Conservation (phyloP, 2,113 vertebrate species). For the Eonycteris spelaea region DNA sequence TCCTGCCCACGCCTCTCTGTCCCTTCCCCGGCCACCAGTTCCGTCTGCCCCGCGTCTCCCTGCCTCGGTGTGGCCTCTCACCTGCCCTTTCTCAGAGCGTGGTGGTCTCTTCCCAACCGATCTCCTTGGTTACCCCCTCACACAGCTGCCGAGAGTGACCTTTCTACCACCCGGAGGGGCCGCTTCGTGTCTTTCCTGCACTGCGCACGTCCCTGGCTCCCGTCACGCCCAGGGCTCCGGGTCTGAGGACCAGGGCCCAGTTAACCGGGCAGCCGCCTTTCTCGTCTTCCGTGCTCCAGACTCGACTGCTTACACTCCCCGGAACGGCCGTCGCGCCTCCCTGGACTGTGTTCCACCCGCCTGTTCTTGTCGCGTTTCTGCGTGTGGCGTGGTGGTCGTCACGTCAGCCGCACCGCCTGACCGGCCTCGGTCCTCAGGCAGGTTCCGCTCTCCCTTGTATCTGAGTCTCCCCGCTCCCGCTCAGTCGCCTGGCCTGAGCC, state of each 20-base stretch:
- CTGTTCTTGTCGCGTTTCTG: no score
- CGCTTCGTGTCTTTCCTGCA: rapidly evolving
- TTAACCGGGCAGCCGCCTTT: not conserved
- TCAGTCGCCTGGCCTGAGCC: not conserved
- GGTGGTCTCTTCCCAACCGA: not conserved
- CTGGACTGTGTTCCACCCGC: no score
- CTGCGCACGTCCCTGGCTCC: not conserved
- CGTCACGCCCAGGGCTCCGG: not conserved
- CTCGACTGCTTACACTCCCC: not conserved
- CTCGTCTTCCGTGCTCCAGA: not conserved
- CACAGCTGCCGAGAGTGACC: not conserved
- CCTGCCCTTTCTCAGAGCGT: not conserved
- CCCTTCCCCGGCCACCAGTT: not conserved
- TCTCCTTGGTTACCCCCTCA: not conserved
- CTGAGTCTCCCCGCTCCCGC: not conserved
- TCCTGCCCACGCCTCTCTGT: not conserved
- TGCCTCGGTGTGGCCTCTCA: not conserved
- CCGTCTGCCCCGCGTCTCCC: rapidly evolving
- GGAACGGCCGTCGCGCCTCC: not conserved
- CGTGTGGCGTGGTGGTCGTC: no score
- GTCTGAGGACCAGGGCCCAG: no score
- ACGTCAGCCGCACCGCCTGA: no score
- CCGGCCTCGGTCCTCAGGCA: not conserved
- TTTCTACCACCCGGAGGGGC: not conserved
- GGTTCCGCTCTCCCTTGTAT: not conserved